Percentiles rank a stretch among this genome's conserved stretches.
phyloP scores from a whole-genome alignment of 2,888 invertebrate species.

The Caenorhabditis parvicauda region DNA sequence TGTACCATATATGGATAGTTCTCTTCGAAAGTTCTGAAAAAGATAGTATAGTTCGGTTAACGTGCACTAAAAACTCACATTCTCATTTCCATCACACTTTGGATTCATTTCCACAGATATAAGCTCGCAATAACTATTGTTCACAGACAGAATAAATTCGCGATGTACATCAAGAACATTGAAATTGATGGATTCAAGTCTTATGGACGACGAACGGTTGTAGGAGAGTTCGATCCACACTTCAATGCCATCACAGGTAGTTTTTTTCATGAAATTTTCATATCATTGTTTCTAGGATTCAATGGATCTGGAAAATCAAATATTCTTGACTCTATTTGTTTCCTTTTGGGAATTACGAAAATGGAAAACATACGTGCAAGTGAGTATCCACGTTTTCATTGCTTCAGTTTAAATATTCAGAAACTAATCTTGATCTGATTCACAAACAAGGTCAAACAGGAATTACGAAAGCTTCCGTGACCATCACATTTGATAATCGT shows the following conservation, averaged over 20 bases:
- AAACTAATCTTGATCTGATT: slow-evolving; percentile 88
- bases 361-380: slow-evolving; percentile 67
- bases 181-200: slow-evolving; percentile 96
- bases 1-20: too few relatives aligned
- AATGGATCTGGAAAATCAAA: slow-evolving; percentile 57
- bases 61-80: too few relatives aligned
- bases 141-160: too few relatives aligned
- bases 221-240: slow-evolving; percentile 85
- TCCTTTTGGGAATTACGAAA: slow-evolving; percentile 90
- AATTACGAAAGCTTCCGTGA: slow-evolving; percentile 88
- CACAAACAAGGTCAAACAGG: slow-evolving; percentile 96
- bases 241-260: slow-evolving; percentile 91
- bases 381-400: too few relatives aligned
- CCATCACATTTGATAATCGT: slow-evolving; percentile 87
- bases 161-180: slow-evolving; percentile 87
- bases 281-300: slow-evolving; percentile 19
- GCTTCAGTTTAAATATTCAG: slow-evolving; percentile 68
- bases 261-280: background rate
- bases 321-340: slow-evolving; percentile 94
- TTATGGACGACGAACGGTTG: slow-evolving; percentile 87
- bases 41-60: too few relatives aligned
- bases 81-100: too few relatives aligned
- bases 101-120: too few relatives aligned
- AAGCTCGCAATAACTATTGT: too few relatives aligned
- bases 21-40: too few relatives aligned